Percentiles rank a stretch among this genome's conserved stretches.
phyloP scores from a whole-genome alignment of 2,113 vertebrate genomes.

The Grammomys dolichurus region DNA sequence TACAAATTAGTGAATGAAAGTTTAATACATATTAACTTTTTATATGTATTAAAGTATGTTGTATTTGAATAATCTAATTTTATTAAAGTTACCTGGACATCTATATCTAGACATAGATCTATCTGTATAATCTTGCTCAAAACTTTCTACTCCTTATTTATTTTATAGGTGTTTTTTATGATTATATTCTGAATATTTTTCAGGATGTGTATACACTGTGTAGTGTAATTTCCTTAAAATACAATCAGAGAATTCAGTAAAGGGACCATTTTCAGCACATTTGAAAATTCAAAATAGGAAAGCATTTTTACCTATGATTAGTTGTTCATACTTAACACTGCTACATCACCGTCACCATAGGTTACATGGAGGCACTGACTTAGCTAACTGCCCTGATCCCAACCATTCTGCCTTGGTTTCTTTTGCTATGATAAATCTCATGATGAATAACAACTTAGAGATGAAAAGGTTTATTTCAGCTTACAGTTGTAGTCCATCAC shows the following conservation, averaged over 20 bases:
- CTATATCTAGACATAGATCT: not conserved
- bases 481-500: not conserved
- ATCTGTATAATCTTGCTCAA: not conserved
- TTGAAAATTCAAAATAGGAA: not conserved
- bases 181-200: conserved; percentile 34
- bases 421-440: not conserved
- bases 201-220: not conserved
- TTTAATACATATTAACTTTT: conserved; percentile 14
- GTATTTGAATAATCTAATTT: conserved; percentile 52
- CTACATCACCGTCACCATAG: not conserved
- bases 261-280: not conserved
- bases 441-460: not conserved
- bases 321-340: conserved; percentile 19
- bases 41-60: conserved; percentile 47
- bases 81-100: conserved; percentile 14
- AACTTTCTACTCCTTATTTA: not conserved
- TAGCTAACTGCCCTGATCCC: not conserved
- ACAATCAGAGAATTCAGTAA: conserved; percentile 33
- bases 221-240: conserved; percentile 22
- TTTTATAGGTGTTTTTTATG: conserved; percentile 9
- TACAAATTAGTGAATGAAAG: conserved; percentile 33
- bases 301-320: not conserved
- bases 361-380: not conserved
- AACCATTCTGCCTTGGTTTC: not conserved
- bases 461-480: not conserved